Base-by-base conservation (phyloP, 2,888 invertebrate species). In the Lasioglossum vierecki region DNA sequence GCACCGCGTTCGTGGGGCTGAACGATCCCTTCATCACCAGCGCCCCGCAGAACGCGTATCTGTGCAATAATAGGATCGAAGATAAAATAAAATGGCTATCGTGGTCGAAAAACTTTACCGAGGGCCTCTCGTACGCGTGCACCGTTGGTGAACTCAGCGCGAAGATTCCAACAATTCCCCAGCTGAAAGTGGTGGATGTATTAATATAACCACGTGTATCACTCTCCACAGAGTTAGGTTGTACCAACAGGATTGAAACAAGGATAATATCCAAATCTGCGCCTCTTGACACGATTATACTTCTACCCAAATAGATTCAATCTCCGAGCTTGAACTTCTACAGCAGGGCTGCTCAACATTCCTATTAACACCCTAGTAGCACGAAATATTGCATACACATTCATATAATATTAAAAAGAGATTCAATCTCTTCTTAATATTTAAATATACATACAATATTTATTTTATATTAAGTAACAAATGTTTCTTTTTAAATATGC, bases 101-200 rank as follows among this genome's bases (percentile, higher is more conserved):
- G 1, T 97, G 96, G 96, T 93, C 95, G 35, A 94, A 9, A 11
- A 22, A 35, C 22, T 35, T 18, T 39, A 39, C 15, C 22, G 2
- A 35, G 95, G 97, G 97, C 0, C 96, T 96, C 93, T 96, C 96
- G 73, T 97, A 97, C 93, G 97, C 96, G 90, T 97, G 97, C 92
- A 95, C 60, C 60, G 60, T 60, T 22, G 66, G 15, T 35, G 35
- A 35, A 1, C 66, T 66, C 35, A 30, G 66, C 18, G 18, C 30
- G 66, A 18, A 1, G 5, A 35, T 66, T 15, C 66, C 30, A 15
- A 30, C 30, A 66, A 66, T 66, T 18, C 66, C 66, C 15, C 18
- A 4, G 35, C 30, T 66, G 35, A 15, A 35, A 6, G 66, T 35
- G 35, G 18, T 18, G 35, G 66, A 15, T 30, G 9, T 35, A 18